Base-by-base conservation (phyloP, 2,888 invertebrate species). In the Pseudeuparius sepicola region DNA sequence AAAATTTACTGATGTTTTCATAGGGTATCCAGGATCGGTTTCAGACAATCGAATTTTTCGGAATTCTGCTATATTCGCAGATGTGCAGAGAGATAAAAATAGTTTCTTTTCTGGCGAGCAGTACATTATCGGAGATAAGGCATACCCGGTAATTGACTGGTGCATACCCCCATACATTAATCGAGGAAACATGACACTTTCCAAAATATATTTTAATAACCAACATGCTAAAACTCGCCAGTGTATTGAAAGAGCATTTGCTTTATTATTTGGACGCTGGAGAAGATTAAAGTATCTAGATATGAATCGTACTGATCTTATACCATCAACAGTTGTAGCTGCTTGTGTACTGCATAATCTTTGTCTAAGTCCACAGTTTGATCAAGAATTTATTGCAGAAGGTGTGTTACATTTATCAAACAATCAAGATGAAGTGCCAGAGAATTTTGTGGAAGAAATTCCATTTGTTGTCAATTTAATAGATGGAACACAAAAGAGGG, bases 41-140 rank as follows among this genome's bases (percentile, higher is more conserved):
- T n/a, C n/a, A n/a, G n/a, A n/a, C n/a, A n/a, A n/a, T n/a, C n/a
- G n/a, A n/a, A n/a, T n/a, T n/a, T n/a, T n/a, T n/a, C n/a, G n/a
- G n/a, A n/a, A n/a, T n/a, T n/a, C n/a, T n/a, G n/a, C n/a, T n/a
- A n/a, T n/a, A n/a, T n/a, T n/a, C n/a, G n/a, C n/a, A n/a, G n/a
- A n/a, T n/a, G n/a, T n/a, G n/a, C n/a, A n/a, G n/a, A n/a, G n/a
- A n/a, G n/a, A n/a, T n/a, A n/a, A n/a, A n/a, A n/a, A n/a, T n/a
- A n/a, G 20, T 36, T 11, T 28, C n/a, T n/a, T n/a, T n/a, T n/a
- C n/a, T n/a, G n/a, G n/a, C n/a, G n/a, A n/a, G n/a, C 24, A 24
- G 24, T 47, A 38, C 31, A 45, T 52, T 13, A 38, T 52, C 33
- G 49, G 48, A 3, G 48, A 52, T 43, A 46, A 44, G 31, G 47